These are phyloP conservation scores for Stegastes partitus DNA, from an alignment of 2,113 vertebrate genomes.

Conservation along the genomic window DNA sequence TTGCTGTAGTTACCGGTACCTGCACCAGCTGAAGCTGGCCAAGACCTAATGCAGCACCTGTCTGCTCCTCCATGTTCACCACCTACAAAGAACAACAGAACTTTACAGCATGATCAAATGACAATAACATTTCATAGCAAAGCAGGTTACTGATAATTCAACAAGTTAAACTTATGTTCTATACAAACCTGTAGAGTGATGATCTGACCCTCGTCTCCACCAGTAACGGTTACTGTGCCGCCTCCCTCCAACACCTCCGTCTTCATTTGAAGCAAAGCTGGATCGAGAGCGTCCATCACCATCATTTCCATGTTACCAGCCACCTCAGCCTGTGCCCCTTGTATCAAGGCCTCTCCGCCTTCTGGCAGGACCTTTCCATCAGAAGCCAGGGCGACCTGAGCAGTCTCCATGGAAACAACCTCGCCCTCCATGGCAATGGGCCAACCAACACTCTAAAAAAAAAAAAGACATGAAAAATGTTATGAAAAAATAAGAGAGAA, in stretches of 20 bases:
- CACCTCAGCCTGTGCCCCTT: slow-evolving; percentile 70
- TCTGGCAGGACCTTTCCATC: slow-evolving; percentile 71
- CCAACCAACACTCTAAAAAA: slow-evolving; percentile 8
- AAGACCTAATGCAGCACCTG: slow-evolving; percentile 89
- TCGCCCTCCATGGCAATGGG: slow-evolving; percentile 75
- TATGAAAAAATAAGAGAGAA: not conserved
- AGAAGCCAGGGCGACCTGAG: slow-evolving; percentile 39
- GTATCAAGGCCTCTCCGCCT: slow-evolving; percentile 61
- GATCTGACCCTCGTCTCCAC: slow-evolving; percentile 96
- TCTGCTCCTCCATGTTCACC: slow-evolving; percentile 99
- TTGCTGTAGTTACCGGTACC: slow-evolving; percentile 93
- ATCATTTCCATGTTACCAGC: slow-evolving; percentile 91
- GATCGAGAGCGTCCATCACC: slow-evolving; percentile 97
- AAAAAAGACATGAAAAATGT: not conserved
- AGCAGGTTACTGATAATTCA: not conserved
- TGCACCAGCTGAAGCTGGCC: slow-evolving; percentile 98
- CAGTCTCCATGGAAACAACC: slow-evolving; percentile 74
- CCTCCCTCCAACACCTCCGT: slow-evolving; percentile 87
- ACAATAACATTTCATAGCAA: not conserved
- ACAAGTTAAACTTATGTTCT: not conserved
- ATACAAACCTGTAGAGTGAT: slow-evolving; percentile 90
- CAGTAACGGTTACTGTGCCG: slow-evolving; percentile 77
- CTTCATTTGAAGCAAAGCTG: slow-evolving; percentile 97
- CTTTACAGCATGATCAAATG: not conserved
- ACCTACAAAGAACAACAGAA: slow-evolving; percentile 79